Evolutionary conservation across 1,140 invertebrate genomes (phyloP).

Genomic region (Microplitis mediator): DNA sequence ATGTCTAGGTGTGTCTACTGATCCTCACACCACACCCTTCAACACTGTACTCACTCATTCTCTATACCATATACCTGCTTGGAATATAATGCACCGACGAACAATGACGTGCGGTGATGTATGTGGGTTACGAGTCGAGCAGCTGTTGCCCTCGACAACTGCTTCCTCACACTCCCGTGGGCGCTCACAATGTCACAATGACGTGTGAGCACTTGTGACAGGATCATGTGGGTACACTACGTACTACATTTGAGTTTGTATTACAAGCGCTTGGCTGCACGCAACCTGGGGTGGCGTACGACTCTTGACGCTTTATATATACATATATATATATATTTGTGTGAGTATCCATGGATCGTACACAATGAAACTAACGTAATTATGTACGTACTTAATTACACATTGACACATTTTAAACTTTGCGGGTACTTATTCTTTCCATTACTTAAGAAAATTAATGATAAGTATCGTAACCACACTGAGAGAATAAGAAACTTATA

Average conservation of each 20-base stretch:
- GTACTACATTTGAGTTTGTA: conserved; percentile 49
- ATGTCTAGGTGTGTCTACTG: background rate
- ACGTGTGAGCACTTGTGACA: conserved; percentile 59
- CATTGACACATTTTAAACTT: too few relatives aligned
- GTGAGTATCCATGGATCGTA: too few relatives aligned
- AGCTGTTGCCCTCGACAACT: conserved; percentile 52
- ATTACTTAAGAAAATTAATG: too few relatives aligned
- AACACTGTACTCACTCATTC: background rate
- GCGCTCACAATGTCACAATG: conserved; percentile 58
- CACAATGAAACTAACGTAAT: too few relatives aligned
- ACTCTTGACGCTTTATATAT: conserved; percentile 48
- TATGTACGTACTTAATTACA: too few relatives aligned
- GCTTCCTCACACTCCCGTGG: conserved; percentile 35
- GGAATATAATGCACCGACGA: conserved; percentile 48
- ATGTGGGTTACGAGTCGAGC: conserved; percentile 60
- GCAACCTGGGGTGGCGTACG: conserved; percentile 46
- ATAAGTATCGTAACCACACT: too few relatives aligned
- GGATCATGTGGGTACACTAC: conserved; percentile 50
- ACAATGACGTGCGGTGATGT: conserved; percentile 61
- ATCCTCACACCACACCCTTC: too few relatives aligned
- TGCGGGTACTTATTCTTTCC: too few relatives aligned
- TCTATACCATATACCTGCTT: conserved; percentile 43
- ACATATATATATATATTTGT: background rate
- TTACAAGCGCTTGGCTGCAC: conserved; percentile 55
- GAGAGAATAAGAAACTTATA: too few relatives aligned